A percentile compares a stretch with the other conserved stretches of the same genome.
Conservation (phyloP, 2,888 invertebrate genomes). For the Sicus ferrugineus region DNA sequence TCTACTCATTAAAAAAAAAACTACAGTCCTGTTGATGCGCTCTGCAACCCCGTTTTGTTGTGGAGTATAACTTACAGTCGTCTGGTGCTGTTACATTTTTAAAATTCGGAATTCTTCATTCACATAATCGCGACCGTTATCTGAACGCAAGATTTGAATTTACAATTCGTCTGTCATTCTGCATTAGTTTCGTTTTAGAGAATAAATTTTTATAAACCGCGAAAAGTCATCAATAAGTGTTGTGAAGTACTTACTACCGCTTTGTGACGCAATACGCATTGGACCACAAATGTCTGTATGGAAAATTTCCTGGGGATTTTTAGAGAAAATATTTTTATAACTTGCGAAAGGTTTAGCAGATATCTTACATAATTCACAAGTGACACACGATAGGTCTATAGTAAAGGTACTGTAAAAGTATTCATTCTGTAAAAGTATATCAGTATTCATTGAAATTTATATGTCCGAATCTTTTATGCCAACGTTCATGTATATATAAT, state of each 20-base stretch:
- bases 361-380: no score
- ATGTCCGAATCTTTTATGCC: not conserved
- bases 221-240: conserved; percentile 1
- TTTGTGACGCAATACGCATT: not conserved
- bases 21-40: no score
- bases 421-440: not conserved
- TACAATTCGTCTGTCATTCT: no score
- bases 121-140: no score
- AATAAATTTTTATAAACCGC: not conserved
- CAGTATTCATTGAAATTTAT: not conserved
- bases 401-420: conserved; percentile 7
- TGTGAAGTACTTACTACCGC: not conserved
- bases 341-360: no score
- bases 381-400: not conserved
- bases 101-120: no score
- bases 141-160: no score
- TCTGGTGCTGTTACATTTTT: no score
- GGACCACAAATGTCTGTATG: conserved; percentile 1
- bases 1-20: no score
- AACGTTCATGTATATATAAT: not conserved
- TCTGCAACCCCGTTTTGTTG: no score
- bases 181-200: no score
- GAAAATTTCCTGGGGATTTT: not conserved
- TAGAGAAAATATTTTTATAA: not conserved
- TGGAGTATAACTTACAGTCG: no score